A percentile compares a stretch with the other conserved stretches of the same genome.
These are phyloP conservation scores for Streptopelia turtur DNA, from an alignment of 2,797 vertebrate genomes.

Conservation along the genomic window DNA sequence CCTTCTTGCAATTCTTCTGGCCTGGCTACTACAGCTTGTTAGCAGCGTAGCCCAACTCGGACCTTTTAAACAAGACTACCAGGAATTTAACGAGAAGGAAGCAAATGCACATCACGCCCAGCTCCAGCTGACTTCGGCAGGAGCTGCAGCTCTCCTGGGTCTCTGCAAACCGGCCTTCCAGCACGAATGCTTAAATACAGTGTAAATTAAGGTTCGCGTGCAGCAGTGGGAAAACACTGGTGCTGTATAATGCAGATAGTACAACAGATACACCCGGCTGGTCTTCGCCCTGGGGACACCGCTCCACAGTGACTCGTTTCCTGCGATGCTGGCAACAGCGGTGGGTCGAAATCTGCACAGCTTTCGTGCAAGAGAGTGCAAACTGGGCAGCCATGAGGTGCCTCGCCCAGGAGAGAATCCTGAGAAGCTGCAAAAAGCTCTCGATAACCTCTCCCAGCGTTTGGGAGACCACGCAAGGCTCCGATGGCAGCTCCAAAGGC, in stretches of 20 bases:
- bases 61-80: not conserved
- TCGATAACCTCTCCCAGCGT: not conserved
- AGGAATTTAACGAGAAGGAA: not conserved
- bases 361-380: not conserved
- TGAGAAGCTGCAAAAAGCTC: not conserved
- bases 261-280: not conserved
- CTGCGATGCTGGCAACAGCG: rapidly evolving
- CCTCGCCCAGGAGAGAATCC: rapidly evolving
- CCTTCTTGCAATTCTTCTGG: not conserved
- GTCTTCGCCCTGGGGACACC: not conserved
- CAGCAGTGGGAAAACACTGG: not conserved
- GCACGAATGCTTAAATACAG: not conserved
- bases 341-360: not conserved
- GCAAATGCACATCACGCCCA: not conserved
- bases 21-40: not conserved
- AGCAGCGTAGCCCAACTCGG: not conserved
- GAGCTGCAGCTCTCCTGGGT: not conserved
- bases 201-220: not conserved
- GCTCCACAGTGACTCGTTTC: not conserved
- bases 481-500: rapidly evolving
- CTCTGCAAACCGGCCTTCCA: slow-evolving; percentile 4
- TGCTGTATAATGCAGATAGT: not conserved
- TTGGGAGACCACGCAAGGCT: not conserved
- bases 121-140: slow-evolving; percentile 17
- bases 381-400: not conserved